Conservation (phyloP, 2,113 vertebrate genomes). For the Lagopus muta region DNA sequence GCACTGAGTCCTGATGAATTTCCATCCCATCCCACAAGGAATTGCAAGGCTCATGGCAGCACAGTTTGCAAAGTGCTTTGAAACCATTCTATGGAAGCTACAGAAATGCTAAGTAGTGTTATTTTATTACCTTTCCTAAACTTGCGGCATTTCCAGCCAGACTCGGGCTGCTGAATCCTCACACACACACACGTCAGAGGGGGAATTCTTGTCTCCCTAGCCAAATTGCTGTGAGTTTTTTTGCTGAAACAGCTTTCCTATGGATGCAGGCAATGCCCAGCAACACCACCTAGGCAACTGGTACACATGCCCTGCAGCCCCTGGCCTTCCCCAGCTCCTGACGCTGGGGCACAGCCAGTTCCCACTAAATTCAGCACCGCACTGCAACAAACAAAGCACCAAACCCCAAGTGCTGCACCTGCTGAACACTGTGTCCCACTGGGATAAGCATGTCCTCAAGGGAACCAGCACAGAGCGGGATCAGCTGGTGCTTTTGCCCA, state of each 20-base stretch:
- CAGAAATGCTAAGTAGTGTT: neutral
- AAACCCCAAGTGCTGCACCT: neutral
- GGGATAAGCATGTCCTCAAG: neutral
- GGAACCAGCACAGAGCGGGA: neutral
- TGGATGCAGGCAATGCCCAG: neutral
- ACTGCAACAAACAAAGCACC: neutral
- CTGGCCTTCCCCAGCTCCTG: neutral
- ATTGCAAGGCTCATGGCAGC: neutral
- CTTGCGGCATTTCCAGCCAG: neutral
- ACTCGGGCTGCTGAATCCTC: neutral
- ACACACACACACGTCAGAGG: fast-evolving
- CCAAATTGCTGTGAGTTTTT: neutral
- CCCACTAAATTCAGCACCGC: fast-evolving
- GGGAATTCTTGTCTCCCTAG: neutral
- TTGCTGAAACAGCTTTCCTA: fast-evolving
- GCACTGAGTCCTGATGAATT: fast-evolving
- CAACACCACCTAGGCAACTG: neutral
- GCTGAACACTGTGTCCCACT: neutral
- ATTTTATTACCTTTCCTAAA: neutral
- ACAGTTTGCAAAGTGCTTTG: neutral
- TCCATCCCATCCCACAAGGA: neutral
- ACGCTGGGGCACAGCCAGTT: fast-evolving
- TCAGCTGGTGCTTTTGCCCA: neutral
- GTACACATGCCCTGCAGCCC: neutral
- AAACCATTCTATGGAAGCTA: neutral